Evolutionary conservation across 2,888 invertebrate genomes (phyloP), one percentile per base, ranked within the genome.

Genomic region (Drosophila formosana): DNA sequence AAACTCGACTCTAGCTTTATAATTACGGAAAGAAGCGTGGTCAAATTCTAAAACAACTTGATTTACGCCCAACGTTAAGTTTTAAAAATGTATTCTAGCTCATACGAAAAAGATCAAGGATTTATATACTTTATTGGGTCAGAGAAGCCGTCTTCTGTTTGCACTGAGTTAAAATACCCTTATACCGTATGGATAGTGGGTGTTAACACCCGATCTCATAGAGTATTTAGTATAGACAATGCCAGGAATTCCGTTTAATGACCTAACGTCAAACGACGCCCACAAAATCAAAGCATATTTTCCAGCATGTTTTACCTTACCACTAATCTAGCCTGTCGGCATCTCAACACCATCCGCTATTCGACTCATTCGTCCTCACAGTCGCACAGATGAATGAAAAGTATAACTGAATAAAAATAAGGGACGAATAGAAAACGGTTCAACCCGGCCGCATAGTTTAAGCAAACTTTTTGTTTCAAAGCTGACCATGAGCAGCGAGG

Each of bases 261-360:
- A 64, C 62, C 72, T 56, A 72, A 71, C 74, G 82, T 80, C 79
- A 75, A 74, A 71, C 71, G 79, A 82, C 79, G 75, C 50, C 43
- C 66, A 58, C 52, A 82, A 88, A 84, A 84, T 84, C 84, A 84
- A 84, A 84, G 84, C 88, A 84, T 84, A 80, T 62, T 88, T 88
- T 61, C 66, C 55, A 71, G 77, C 69, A 72, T 88, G 77, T 76
- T 77, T 65, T 65, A 75, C 74, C 72, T 83, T 82, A 88, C 88
- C 84, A 75, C 87, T 82, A 83, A 87, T 75, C 84, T 78, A 84
- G 67, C 69, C 84, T 60, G 47, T 30, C 45, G 41, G 49, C 37
- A 13, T 13, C 32, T 11, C 23, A 11, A 5, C 32, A 11, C 34
- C 18, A 13, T 28, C 7, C 18, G 7, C 3, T n/a, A 11, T 4